These are phyloP conservation scores for Mythimna lalbum DNA, from an alignment of 2,888 invertebrate species.

Conservation along the genomic window DNA sequence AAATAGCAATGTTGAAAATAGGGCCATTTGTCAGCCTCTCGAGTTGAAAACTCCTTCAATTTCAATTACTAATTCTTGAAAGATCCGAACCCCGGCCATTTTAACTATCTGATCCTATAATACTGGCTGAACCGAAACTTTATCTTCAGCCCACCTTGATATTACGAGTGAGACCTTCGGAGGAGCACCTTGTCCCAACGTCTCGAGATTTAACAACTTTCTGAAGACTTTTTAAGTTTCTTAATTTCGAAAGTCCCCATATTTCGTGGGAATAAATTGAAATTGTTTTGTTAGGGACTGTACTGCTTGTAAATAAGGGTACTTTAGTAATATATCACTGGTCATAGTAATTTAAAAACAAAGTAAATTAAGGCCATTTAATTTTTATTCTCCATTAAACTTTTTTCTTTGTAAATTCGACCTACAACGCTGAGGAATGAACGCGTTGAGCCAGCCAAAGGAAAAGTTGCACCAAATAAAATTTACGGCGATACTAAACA, in stretches of 20 bases:
- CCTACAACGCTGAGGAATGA: background rate
- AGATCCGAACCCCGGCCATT: constrained; percentile 58
- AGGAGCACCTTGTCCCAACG: constrained; percentile 75
- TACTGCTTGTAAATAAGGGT: constrained; percentile 43
- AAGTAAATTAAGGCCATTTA: constrained; percentile 1
- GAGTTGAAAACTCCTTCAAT: constrained; percentile 58
- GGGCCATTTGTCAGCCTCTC: constrained; percentile 53
- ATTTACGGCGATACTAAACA: constrained; percentile 30
- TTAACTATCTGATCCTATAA: constrained; percentile 68
- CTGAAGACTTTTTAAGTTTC: constrained; percentile 78
- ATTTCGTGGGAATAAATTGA: constrained; percentile 75
- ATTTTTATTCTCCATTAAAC: constrained; percentile 29
- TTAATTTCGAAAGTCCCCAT: constrained; percentile 77
- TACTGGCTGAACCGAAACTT: constrained; percentile 64
- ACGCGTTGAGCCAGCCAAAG: background rate
- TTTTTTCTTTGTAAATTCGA: constrained; percentile 4
- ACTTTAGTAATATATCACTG: constrained; percentile 40
- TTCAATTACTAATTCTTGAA: constrained; percentile 62
- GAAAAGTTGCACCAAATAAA: constrained; percentile 44
- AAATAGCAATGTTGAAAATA: constrained; percentile 29
- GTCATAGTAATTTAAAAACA: background rate
- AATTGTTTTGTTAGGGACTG: constrained; percentile 68
- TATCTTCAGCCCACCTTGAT: constrained; percentile 69
- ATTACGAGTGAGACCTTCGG: constrained; percentile 72
- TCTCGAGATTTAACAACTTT: constrained; percentile 80